A percentile compares a stretch with the other conserved stretches of the same genome.
Evolutionary conservation across 2,113 vertebrate genomes (phyloP).

Genomic region (Progne subis): DNA sequence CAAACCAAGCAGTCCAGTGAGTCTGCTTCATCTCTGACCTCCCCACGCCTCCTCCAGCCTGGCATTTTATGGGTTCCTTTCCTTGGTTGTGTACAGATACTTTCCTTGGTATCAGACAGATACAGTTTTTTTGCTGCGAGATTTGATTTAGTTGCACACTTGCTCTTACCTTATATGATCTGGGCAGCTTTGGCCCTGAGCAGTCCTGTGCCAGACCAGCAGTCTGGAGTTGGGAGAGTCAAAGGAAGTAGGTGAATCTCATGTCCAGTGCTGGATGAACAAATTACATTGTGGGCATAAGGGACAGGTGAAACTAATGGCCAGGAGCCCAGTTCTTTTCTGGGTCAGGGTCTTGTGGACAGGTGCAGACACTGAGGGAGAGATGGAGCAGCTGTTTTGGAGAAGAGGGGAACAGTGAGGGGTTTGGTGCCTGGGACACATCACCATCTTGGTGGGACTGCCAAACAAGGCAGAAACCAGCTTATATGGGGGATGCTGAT

Average conservation of each 20-base stretch:
- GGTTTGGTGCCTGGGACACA: background rate
- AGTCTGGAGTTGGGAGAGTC: background rate
- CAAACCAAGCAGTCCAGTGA: accelerated
- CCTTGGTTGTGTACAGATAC: background rate
- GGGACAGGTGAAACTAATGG: background rate
- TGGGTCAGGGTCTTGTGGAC: background rate
- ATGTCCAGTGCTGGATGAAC: background rate
- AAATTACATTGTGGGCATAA: background rate
- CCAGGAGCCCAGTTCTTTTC: background rate
- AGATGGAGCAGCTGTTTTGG: background rate
- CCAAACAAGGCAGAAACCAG: background rate
- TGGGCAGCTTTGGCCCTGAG: background rate
- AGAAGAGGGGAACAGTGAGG: background rate
- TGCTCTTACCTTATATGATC: background rate
- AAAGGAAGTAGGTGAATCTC: background rate
- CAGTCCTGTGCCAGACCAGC: too few relatives aligned
- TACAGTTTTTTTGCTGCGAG: background rate
- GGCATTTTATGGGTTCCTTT: background rate
- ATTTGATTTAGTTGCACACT: background rate
- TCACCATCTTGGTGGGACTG: background rate
- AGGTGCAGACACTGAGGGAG: background rate
- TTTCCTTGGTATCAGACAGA: too few relatives aligned
- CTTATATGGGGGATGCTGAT: background rate
- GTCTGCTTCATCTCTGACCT: background rate
- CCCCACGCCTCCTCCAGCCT: background rate